Conservation (phyloP, 2,888 invertebrate species). For the Cephus pulcher region DNA sequence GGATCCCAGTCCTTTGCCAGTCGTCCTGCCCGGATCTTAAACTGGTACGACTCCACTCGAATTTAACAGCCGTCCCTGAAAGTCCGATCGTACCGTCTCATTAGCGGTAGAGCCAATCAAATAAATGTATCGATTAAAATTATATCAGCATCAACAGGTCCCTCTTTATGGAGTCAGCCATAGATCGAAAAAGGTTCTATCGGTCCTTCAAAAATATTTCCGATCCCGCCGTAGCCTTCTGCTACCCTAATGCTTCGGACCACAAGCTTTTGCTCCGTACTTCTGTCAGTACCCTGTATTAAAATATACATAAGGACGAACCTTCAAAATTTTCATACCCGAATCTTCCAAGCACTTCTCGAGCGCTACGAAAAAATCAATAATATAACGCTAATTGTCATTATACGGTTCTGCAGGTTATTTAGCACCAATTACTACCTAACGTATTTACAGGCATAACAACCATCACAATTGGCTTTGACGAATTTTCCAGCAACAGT, state of each 20-base stretch:
- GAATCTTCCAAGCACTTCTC: neutral
- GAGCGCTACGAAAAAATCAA: neutral
- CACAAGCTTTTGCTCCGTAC: constrained; percentile 44
- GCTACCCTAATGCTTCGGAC: constrained; percentile 35
- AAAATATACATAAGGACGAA: neutral
- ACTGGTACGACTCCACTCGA: constrained; percentile 49
- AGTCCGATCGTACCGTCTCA: constrained; percentile 18
- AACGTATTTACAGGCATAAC: neutral
- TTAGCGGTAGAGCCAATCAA: constrained; percentile 20
- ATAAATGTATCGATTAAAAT: neutral
- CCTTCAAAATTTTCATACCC: neutral
- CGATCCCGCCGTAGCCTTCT: constrained; percentile 22
- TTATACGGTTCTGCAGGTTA: neutral
- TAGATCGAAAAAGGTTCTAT: neutral
- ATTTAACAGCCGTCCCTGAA: constrained; percentile 46
- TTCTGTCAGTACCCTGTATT: neutral
- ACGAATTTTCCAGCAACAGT: neutral
- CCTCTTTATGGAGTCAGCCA: no score
- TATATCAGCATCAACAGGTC: no score
- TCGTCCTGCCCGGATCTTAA: constrained; percentile 45
- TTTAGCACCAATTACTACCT: neutral
- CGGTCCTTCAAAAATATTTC: neutral
- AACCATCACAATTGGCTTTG: neutral
- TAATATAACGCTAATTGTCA: neutral
- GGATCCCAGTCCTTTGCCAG: constrained; percentile 22